These are phyloP conservation scores for Eupithecia abbreviata DNA, from an alignment of 2,888 invertebrate species.

Conservation along the genomic window DNA sequence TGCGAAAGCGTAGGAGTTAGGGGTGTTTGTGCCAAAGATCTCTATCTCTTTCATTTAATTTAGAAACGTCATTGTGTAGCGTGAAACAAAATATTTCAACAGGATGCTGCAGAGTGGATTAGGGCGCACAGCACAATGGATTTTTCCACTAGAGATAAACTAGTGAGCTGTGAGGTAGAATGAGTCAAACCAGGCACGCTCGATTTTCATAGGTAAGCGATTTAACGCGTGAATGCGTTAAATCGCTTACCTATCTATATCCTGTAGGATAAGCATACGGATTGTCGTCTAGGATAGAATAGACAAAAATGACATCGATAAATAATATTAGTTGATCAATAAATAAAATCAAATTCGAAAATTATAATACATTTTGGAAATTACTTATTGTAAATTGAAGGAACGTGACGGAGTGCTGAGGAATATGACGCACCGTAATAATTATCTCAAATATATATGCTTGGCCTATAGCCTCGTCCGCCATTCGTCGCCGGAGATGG, in stretches of 20 bases:
- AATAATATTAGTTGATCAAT: too few relatives aligned
- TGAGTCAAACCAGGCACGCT: not conserved
- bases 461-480: too few relatives aligned
- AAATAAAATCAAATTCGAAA: too few relatives aligned
- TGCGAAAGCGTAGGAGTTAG: not conserved
- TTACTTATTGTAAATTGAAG: too few relatives aligned
- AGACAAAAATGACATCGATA: too few relatives aligned
- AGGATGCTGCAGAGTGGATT: not conserved
- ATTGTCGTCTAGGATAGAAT: too few relatives aligned
- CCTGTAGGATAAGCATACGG: too few relatives aligned
- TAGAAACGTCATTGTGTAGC: not conserved
- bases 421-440: too few relatives aligned
- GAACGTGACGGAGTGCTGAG: too few relatives aligned
- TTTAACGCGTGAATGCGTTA: not conserved
- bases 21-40: not conserved
- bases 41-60: conserved; percentile 3
- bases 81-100: not conserved
- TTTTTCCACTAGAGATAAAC: not conserved
- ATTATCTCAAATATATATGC: too few relatives aligned
- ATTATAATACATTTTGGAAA: too few relatives aligned
- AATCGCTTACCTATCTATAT: too few relatives aligned
- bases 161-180: not conserved
- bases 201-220: not conserved
- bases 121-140: not conserved
- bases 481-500: not conserved